These are phyloP conservation scores for Limonius californicus DNA, from an alignment of 1,140 invertebrate genomes.

Conservation along the genomic window DNA sequence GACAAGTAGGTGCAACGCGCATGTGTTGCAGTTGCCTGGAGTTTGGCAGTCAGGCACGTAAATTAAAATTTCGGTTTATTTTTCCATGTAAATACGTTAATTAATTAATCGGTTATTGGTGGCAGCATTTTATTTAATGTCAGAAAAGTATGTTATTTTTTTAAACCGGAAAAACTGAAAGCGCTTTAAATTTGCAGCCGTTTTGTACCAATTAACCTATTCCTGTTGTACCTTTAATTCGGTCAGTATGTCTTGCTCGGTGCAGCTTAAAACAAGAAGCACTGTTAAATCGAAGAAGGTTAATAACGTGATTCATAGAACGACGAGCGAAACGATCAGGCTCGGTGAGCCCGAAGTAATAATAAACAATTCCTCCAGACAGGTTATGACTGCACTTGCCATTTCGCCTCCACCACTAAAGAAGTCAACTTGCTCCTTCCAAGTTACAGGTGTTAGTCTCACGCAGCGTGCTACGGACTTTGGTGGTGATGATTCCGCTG, in stretches of 20 bases:
- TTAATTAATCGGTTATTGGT: no score
- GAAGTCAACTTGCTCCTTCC: constrained; percentile 75
- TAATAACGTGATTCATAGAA: constrained; percentile 67
- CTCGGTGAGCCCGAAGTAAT: constrained; percentile 55
- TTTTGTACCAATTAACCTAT: no score
- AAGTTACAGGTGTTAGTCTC: constrained; percentile 81
- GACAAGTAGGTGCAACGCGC: no score
- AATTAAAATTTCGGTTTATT: no score
- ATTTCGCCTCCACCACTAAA: constrained; percentile 16
- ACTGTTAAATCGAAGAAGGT: constrained; percentile 30
- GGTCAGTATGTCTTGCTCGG: constrained; percentile 3
- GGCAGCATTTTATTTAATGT: no score
- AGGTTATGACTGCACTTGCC: background rate
- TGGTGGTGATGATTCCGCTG: constrained; percentile 85
- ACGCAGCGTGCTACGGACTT: constrained; percentile 56
- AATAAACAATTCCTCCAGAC: constrained; percentile 25
- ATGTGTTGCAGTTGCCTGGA: no score
- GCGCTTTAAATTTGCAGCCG: no score
- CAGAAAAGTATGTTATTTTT: no score
- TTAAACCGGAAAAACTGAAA: no score
- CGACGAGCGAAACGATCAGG: constrained; percentile 72
- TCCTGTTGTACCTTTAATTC: background rate
- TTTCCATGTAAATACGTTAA: no score
- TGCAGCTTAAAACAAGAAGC: constrained; percentile 19
- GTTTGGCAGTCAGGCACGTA: no score